Evolutionary conservation across 2,888 invertebrate species (phyloP).

Genomic region (Watsonalla binaria): DNA sequence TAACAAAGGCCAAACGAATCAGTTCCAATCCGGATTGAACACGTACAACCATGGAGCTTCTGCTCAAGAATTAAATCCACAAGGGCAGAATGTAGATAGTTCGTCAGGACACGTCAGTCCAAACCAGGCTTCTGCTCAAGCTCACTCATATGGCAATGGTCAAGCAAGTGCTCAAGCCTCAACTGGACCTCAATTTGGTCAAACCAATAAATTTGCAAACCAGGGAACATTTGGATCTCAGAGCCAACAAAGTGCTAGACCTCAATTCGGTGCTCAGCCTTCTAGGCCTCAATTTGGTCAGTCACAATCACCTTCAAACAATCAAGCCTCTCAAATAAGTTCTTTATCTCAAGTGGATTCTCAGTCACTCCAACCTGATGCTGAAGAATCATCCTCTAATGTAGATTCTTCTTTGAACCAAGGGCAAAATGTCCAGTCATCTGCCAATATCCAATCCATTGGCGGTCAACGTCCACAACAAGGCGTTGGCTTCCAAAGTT

Average conservation of each 20-base stretch:
- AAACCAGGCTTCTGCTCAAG: neutral
- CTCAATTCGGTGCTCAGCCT: conserved; percentile 8
- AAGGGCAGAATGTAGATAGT: neutral
- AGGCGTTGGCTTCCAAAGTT: neutral
- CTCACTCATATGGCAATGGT: neutral
- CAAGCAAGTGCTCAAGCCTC: conserved; percentile 5
- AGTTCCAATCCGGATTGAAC: conserved; percentile 1
- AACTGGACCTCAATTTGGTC: conserved; percentile 5
- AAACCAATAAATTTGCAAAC: conserved; percentile 8
- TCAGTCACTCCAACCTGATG: conserved; percentile 13
- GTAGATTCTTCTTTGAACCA: neutral
- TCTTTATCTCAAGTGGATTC: neutral
- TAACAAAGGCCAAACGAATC: conserved; percentile 1
- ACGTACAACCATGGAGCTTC: neutral
- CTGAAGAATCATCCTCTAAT: conserved; percentile 6
- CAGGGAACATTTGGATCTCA: neutral
- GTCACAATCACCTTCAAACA: conserved; percentile 10
- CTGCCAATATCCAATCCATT: neutral
- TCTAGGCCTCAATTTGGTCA: conserved; percentile 7
- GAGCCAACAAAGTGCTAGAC: neutral
- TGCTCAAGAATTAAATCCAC: neutral
- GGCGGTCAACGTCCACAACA: neutral
- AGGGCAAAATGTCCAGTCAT: neutral
- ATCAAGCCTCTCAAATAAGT: neutral
- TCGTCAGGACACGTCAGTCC: conserved; percentile 1